phyloP scores from a whole-genome alignment of 2,113 vertebrate species.

The Hemibagrus wyckioides region DNA sequence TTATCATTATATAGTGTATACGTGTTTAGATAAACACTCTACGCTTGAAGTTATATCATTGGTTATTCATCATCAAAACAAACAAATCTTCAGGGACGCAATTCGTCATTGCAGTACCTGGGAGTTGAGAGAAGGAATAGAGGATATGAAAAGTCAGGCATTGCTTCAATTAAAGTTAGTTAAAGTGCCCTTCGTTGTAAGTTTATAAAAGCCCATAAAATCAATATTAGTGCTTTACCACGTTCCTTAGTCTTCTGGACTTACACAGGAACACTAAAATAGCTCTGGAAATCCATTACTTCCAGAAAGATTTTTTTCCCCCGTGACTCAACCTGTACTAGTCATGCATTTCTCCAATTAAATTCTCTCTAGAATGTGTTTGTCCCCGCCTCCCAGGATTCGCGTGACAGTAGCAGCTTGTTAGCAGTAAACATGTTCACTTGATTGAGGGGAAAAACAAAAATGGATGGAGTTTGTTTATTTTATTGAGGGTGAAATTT shows the following conservation, averaged over 20 bases:
- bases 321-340: slow-evolving; percentile 13
- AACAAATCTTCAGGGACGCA: neutral
- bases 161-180: neutral
- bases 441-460: neutral
- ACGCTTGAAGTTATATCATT: neutral
- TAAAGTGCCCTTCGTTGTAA: neutral
- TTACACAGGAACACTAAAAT: too few species aligned
- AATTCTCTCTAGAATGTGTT: neutral
- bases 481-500: neutral
- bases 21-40: neutral
- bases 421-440: neutral
- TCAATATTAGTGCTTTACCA: neutral
- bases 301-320: neutral
- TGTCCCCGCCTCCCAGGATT: neutral
- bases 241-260: neutral
- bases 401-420: neutral
- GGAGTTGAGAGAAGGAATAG: too few species aligned
- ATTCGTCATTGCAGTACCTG: neutral
- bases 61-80: neutral
- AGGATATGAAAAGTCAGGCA: neutral
- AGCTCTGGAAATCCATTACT: neutral
- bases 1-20: too few species aligned
- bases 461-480: neutral
- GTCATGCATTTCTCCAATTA: neutral
- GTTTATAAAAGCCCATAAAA: neutral